Percentiles rank a stretch among this genome's conserved stretches.
These are phyloP conservation scores for Neocrepidodera transversa DNA, from an alignment of 2,888 invertebrate genomes.

Conservation along the genomic window DNA sequence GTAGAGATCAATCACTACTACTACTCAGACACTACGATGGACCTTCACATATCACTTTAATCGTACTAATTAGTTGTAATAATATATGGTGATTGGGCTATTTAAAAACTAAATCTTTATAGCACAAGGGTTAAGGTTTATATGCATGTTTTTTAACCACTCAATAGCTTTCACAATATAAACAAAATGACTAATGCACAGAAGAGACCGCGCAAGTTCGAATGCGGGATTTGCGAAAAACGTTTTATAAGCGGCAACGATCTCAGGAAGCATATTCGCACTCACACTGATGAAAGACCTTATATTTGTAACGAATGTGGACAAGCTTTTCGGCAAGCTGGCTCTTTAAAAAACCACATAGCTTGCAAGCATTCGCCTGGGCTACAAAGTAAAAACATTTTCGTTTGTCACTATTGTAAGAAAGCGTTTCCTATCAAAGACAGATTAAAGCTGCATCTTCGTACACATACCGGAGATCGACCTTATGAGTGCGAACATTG, in stretches of 20 bases:
- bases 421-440: slow-evolving; percentile 80
- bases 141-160: slow-evolving; percentile 13
- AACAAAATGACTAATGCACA: slow-evolving; percentile 64
- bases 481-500: slow-evolving; percentile 72
- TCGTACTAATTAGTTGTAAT: slow-evolving; percentile 32
- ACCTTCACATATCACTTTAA: slow-evolving; percentile 44
- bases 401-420: slow-evolving; percentile 76
- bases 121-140: slow-evolving; percentile 26
- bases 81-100: slow-evolving; percentile 33
- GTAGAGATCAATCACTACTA: slow-evolving; percentile 39
- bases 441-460: slow-evolving; percentile 74
- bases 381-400: slow-evolving; percentile 60
- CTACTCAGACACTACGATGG: slow-evolving; percentile 45
- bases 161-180: slow-evolving; percentile 39
- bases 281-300: slow-evolving; percentile 71
- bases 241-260: slow-evolving; percentile 70
- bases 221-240: slow-evolving; percentile 71
- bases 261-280: slow-evolving; percentile 71
- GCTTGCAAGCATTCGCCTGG: slow-evolving; percentile 64
- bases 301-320: slow-evolving; percentile 70
- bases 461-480: slow-evolving; percentile 75
- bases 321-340: slow-evolving; percentile 69
- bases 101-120: slow-evolving; percentile 22
- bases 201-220: slow-evolving; percentile 59
- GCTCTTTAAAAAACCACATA: slow-evolving; percentile 71